Evolutionary conservation across 2,888 invertebrate genomes (phyloP), one percentile per base, ranked within the genome.

Genomic region (Pemphredon lugubris): DNA sequence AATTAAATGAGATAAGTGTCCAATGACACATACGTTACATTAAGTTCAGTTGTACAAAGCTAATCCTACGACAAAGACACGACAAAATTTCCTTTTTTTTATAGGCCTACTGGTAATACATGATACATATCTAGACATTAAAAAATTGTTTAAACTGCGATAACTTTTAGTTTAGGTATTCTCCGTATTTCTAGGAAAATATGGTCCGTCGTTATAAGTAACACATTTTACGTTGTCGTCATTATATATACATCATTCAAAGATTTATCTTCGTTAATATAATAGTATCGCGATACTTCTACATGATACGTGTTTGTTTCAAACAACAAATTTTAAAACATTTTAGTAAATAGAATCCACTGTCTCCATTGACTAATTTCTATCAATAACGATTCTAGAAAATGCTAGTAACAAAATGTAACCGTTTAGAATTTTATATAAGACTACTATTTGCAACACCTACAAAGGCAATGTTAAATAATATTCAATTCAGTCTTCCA

Each of bases 401-500:
- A 68, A 65, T 50, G 34, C 30, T 55, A 66, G 50, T 57, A 54
- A 70, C 2, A 70, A 65, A 42, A 53, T 67, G 51, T 58, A 68
- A 65, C 58, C 60, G 44, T 5, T 57, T 51, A 7, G 13, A 73
- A 39, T 60, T 44, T 47, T 9, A 47, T 65, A 66, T 4, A 47
- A 59, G 42, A 16, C 20, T 57, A 37, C 13, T 47, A 47, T 20
- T 44, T 58, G 34, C 50, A 67, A 40, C 65, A 70, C 47, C 45
- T 74, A 66, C 1, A 16, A 69, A 70, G 37, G 48, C 45, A 53
- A 78, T 61, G 23, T 48, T 61, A 61, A 37, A 61, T 60, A 57
- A 69, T 53, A 64, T 73, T 48, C 42, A 79, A 39, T 51, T 79
- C 80, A 79, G 77, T 79, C 80, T 61, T 79, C 55, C 50, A 44